phyloP scores from a whole-genome alignment of 2,888 invertebrate species.

The Agriotes lineatus region DNA sequence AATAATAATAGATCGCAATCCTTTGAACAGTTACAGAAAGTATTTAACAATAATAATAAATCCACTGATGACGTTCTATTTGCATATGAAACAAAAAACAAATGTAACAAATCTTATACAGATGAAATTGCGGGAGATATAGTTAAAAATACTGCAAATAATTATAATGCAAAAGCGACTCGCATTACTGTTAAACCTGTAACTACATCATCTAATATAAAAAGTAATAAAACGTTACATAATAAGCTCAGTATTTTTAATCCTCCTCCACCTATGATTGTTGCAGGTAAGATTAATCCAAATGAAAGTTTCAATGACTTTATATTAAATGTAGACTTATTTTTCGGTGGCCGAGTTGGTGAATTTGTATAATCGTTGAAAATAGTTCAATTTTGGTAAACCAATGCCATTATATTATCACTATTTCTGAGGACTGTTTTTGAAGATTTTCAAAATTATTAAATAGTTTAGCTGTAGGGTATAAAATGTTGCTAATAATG shows the following conservation, averaged over 20 bases:
- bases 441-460: too few species aligned
- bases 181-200: background rate
- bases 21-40: too few species aligned
- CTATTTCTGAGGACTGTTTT: too few species aligned
- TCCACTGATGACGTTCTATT: too few species aligned
- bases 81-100: too few species aligned
- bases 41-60: too few species aligned
- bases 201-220: constrained; percentile 24
- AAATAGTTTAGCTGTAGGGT: too few species aligned
- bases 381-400: too few species aligned
- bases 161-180: too few species aligned
- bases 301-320: constrained; percentile 69
- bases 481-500: too few species aligned
- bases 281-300: constrained; percentile 54
- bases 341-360: constrained; percentile 66
- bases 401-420: too few species aligned
- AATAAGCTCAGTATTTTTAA: constrained; percentile 60
- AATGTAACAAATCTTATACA: background rate
- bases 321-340: constrained; percentile 66
- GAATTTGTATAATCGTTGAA: constrained; percentile 65
- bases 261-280: background rate
- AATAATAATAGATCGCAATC: too few species aligned
- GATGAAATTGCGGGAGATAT: background rate
- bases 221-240: constrained; percentile 10
- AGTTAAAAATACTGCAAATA: background rate